Percentiles rank a stretch among this genome's conserved stretches.
These are phyloP conservation scores for Ephydatia muelleri DNA, from an alignment of 37 sponge, comb jelly and placozoan genomes.

Conservation along the genomic window DNA sequence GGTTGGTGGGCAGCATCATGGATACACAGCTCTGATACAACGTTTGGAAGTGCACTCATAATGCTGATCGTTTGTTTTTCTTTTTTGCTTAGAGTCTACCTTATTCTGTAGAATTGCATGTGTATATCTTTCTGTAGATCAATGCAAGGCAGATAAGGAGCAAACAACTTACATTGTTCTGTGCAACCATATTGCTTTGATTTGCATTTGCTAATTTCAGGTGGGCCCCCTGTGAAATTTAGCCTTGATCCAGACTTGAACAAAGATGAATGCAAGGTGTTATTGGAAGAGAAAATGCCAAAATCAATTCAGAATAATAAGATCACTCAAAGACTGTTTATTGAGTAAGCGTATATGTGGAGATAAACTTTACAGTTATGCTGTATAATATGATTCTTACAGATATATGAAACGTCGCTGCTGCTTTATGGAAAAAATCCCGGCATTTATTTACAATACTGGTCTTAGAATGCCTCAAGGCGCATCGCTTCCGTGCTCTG, in stretches of 20 bases:
- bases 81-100: too few relatives aligned
- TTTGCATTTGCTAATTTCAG: too few relatives aligned
- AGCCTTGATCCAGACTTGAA: conserved; percentile 8
- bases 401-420: conserved; percentile 47
- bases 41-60: too few relatives aligned
- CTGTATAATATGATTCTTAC: neutral
- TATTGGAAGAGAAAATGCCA: conserved; percentile 53
- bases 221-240: conserved; percentile 11
- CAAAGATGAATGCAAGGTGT: conserved; percentile 20
- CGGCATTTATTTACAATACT: conserved; percentile 19
- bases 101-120: too few relatives aligned
- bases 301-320: conserved; percentile 46
- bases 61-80: too few relatives aligned
- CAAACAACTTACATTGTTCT: too few relatives aligned
- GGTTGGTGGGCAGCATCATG: too few relatives aligned
- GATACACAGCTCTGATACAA: too few relatives aligned
- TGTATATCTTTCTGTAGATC: too few relatives aligned
- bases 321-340: conserved; percentile 64
- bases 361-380: neutral
- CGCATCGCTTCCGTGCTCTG: neutral
- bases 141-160: too few relatives aligned
- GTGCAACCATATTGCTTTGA: too few relatives aligned
- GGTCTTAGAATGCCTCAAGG: neutral
- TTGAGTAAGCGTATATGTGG: conserved; percentile 18
- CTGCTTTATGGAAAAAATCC: conserved; percentile 33